Evolutionary conservation across 2,888 invertebrate species (phyloP).

Genomic region (Stenotaenia linearis): DNA sequence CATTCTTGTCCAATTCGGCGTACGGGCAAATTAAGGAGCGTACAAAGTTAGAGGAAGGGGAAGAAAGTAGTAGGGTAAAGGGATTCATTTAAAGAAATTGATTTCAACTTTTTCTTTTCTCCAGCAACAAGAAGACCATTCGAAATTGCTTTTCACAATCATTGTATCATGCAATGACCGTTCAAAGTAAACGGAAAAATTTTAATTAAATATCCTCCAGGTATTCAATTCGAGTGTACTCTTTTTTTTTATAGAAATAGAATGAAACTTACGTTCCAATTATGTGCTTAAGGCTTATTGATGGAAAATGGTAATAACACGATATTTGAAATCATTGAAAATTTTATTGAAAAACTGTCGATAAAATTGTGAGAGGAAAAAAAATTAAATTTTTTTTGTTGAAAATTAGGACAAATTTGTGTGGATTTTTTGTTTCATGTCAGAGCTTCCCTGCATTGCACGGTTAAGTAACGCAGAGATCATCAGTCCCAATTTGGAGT

Average conservation of each 20-base stretch:
- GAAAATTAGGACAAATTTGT: too few species aligned
- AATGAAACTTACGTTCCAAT: not conserved
- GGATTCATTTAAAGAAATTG: conserved; percentile 6
- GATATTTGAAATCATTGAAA: too few species aligned
- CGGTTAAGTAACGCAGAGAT: too few species aligned
- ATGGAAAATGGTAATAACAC: too few species aligned
- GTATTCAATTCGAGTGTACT: not conserved
- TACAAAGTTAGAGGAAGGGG: not conserved
- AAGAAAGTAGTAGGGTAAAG: not conserved
- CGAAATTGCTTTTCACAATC: not conserved
- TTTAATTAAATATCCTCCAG: conserved; percentile 7
- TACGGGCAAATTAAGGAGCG: not conserved
- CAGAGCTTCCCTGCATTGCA: too few species aligned
- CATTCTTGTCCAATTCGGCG: not conserved
- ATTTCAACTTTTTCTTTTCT: not conserved
- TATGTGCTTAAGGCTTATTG: not conserved
- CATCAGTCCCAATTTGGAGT: too few species aligned
- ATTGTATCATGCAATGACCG: not conserved
- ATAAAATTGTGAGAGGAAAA: too few species aligned
- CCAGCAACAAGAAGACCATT: not conserved
- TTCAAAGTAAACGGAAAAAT: not conserved
- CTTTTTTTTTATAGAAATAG: too few species aligned
- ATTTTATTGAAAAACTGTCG: too few species aligned
- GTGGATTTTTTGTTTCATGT: too few species aligned
- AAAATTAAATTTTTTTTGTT: too few species aligned